phyloP scores from a whole-genome alignment of 2,113 vertebrate species.

The Platysteira castanea region DNA sequence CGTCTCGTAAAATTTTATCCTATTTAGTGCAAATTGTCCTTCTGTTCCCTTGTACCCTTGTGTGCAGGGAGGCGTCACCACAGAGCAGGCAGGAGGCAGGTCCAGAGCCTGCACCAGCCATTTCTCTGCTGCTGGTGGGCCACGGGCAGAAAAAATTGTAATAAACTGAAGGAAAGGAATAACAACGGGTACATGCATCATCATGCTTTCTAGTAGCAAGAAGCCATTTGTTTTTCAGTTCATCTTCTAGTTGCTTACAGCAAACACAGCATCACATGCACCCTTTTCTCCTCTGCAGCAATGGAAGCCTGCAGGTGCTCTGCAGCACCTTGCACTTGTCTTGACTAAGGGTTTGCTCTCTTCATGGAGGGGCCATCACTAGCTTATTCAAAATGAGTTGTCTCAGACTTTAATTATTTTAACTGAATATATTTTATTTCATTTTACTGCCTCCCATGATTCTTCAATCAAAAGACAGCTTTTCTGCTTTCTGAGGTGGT shows the following conservation, averaged over 20 bases:
- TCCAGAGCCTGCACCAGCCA: not conserved
- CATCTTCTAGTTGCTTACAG: not conserved
- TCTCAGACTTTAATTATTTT: not conserved
- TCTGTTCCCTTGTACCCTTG: not conserved
- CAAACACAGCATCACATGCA: not conserved
- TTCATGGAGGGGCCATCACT: not conserved
- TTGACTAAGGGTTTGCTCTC: constrained; percentile 12
- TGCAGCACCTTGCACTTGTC: not conserved
- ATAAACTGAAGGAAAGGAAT: not conserved
- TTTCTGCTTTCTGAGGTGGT: not conserved
- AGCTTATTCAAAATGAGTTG: not conserved
- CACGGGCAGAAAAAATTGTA: not conserved
- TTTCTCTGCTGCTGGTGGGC: not conserved
- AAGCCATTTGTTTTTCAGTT: not conserved
- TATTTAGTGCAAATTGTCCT: not conserved
- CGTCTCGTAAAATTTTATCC: not conserved
- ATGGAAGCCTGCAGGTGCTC: not conserved
- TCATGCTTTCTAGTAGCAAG: not conserved
- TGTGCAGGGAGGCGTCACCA: rapidly evolving
- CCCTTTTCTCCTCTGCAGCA: constrained; percentile 7
- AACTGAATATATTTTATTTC: not conserved
- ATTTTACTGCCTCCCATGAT: not conserved
- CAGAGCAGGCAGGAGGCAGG: rapidly evolving
- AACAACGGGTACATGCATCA: not conserved
- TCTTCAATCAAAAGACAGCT: not conserved